Evolutionary conservation across 1,140 invertebrate genomes (phyloP).

Genomic region (Zaprionus vittiger): DNA sequence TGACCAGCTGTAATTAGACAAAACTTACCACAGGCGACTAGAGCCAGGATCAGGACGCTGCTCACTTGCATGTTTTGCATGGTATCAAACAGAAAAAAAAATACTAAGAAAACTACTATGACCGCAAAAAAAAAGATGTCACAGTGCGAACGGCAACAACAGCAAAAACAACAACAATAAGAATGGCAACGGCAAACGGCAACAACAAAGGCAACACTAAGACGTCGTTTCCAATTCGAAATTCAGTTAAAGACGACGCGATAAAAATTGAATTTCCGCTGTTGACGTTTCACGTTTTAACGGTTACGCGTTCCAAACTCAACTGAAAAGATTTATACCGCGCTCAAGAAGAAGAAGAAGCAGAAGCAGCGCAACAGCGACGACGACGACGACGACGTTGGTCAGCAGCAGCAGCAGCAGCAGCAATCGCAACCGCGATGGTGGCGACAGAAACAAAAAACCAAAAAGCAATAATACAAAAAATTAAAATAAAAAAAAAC

Average conservation of each 20-base stretch:
- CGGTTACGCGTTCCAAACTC: conserved; percentile 83
- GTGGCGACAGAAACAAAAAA: conserved; percentile 35
- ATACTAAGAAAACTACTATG: conserved; percentile 19
- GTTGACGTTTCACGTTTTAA: conserved; percentile 69
- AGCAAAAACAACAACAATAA: conserved; percentile 17
- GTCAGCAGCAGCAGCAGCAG: conserved; percentile 22
- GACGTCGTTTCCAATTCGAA: conserved; percentile 30
- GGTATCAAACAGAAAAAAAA: conserved; percentile 15
- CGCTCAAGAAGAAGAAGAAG: conserved; percentile 74
- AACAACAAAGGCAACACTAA: conserved; percentile 1
- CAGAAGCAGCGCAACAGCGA: conserved; percentile 25
- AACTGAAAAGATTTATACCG: conserved; percentile 83
- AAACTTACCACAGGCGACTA: conserved; percentile 61
- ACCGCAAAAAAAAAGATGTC: conserved; percentile 8
- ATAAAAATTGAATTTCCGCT: conserved; percentile 60
- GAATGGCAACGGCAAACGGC: neutral
- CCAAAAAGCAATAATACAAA: conserved; percentile 16
- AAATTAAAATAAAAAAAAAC: conserved; percentile 34
- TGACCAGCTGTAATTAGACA: conserved; percentile 12
- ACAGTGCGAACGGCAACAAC: conserved; percentile 1
- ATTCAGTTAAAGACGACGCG: conserved; percentile 20
- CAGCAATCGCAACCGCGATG: conserved; percentile 38
- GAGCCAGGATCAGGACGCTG: conserved; percentile 66
- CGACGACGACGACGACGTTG: conserved; percentile 16
- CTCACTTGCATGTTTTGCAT: conserved; percentile 54